phyloP scores from a whole-genome alignment of 2,797 vertebrate genomes.

The Ctenopoma kingsleyae region DNA sequence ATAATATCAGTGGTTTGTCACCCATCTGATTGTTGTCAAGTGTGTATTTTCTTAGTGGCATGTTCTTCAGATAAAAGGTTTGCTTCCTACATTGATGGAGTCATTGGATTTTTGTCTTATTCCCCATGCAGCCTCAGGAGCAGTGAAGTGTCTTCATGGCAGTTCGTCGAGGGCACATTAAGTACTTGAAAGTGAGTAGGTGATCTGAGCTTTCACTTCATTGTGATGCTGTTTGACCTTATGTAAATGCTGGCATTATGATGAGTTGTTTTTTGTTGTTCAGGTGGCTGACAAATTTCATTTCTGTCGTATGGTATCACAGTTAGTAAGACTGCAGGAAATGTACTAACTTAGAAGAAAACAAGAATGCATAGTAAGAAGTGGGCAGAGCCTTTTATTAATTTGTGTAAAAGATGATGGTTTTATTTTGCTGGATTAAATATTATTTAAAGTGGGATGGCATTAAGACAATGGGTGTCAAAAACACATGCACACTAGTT shows the following conservation, averaged over 20 bases:
- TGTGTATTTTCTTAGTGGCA: too few relatives aligned
- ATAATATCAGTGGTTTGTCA: too few relatives aligned
- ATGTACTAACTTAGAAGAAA: background rate
- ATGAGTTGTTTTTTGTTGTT: background rate
- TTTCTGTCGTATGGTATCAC: background rate
- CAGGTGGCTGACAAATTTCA: background rate
- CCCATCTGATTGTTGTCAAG: too few relatives aligned
- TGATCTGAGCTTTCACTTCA: slow-evolving; percentile 6
- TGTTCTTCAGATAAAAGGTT: background rate
- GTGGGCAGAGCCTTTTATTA: background rate
- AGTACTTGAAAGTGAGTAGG: slow-evolving; percentile 89
- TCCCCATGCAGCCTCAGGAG: slow-evolving; percentile 79
- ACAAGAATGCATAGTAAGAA: too few relatives aligned
- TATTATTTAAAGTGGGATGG: background rate
- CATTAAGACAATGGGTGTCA: background rate
- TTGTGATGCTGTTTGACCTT: background rate
- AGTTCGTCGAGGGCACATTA: slow-evolving; percentile 89
- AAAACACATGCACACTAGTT: background rate
- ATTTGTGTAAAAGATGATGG: background rate
- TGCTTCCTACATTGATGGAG: background rate
- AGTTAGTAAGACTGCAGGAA: background rate
- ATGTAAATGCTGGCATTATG: background rate
- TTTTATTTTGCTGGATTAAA: background rate
- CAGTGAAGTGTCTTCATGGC: slow-evolving; percentile 90
- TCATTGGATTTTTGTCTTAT: slow-evolving; percentile 66